Base-by-base conservation (phyloP, 2,113 vertebrate species). In the Antigone vipio region DNA sequence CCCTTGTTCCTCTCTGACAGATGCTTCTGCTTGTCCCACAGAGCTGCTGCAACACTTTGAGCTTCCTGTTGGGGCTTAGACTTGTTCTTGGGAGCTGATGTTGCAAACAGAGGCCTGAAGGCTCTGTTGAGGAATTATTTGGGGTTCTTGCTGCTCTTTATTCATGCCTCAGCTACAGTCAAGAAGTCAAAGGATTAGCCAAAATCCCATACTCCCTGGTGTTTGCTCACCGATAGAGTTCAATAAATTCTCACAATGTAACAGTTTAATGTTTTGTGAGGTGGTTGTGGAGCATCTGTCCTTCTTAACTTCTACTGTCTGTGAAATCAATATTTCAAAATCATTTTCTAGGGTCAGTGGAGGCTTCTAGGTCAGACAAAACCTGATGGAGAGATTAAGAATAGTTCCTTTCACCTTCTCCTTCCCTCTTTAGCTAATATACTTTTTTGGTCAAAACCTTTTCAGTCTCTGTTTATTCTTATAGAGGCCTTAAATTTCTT, bases 1-100 rank as follows among this genome's bases (percentile, higher is more conserved):
- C 38, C 34, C 29, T 66, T 50, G 12, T 7, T 73, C 17, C n/a
- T 62, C n/a, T 29, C 35, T 17, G 6, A 9, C 40, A 75, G 42
- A 24, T 71, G 47, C 44, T 47, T 63, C n/a, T 64, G n/a, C 71
- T 50, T 38, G 44, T 69, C 17, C 23, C 23, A 17, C 23, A 49
- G 67, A 80, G 27, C 50, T 53, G 21, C 75, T 94, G 45, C 40
- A 64, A 58, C 1, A 7, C 34, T 72, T 68, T 42, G 42, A 0
- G 0, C 35, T 44, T 53, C 29, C 34, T 4, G 2, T 11, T 35
- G 27, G 50, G 22, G 14, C 60, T 44, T 60, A 7, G 3, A 1
- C 7, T 18, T 42, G 9, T 11, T 85, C 53, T 69, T 44, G 45
- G 55, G 55, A 74, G 22, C 4, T 88, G 64, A 20, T 67, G 30